Evolutionary conservation across 2,888 invertebrate species (phyloP).

Genomic region (Pteria penguin): DNA sequence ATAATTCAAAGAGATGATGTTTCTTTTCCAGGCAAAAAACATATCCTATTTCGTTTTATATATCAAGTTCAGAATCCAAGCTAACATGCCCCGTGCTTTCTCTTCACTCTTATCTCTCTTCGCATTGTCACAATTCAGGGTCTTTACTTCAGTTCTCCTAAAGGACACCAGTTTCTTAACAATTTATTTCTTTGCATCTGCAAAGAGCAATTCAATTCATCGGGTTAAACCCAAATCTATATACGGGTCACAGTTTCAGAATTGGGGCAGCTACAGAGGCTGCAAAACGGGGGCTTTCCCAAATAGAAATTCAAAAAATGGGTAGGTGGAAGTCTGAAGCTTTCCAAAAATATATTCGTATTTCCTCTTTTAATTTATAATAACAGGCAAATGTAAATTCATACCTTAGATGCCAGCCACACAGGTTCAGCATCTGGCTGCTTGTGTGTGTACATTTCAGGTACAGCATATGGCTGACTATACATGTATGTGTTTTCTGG

Average conservation of each 20-base stretch:
- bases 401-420: not conserved
- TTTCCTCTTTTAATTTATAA: not conserved
- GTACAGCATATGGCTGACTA: not conserved
- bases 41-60: constrained; percentile 7
- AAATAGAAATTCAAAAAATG: not conserved
- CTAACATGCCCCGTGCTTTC: not conserved
- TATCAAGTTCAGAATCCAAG: not conserved
- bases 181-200: too few species aligned
- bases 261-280: constrained; percentile 2
- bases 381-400: not conserved
- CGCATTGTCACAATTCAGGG: not conserved
- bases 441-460: not conserved
- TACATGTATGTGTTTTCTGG: too few species aligned
- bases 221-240: constrained; percentile 2
- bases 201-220: too few species aligned
- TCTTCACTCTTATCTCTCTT: not conserved
- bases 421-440: not conserved
- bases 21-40: not conserved
- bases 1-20: constrained; percentile 11
- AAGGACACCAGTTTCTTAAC: constrained; percentile 2
- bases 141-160: constrained; percentile 2
- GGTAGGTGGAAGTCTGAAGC: not conserved
- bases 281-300: not conserved
- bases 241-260: constrained; percentile 24
- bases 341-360: not conserved